A percentile compares a stretch with the other conserved stretches of the same genome.
Evolutionary conservation across 1,140 invertebrate species (phyloP).

Genomic region (Trichonephila clavata): DNA sequence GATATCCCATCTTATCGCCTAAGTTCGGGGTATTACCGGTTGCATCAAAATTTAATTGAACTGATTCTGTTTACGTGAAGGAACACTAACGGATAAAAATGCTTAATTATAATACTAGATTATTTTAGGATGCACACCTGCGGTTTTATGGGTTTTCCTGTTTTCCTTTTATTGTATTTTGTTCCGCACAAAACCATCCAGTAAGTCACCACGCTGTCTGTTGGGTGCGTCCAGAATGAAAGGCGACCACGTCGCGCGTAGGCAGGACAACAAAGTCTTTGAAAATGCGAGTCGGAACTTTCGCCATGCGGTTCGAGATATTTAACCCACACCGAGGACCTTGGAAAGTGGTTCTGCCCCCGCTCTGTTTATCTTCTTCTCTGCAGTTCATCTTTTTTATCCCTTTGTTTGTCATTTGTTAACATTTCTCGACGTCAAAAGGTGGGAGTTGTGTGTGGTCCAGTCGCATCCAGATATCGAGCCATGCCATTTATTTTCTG

Average conservation of each 20-base stretch:
- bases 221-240: conserved; percentile 3
- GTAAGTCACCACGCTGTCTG: conserved; percentile 36
- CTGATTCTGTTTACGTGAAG: too few relatives aligned
- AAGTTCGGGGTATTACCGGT: too few relatives aligned
- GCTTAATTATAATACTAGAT: background rate
- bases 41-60: too few relatives aligned
- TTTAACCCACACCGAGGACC: conserved; percentile 16
- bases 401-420: conserved; percentile 17
- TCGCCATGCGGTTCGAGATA: conserved; percentile 13
- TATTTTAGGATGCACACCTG: background rate
- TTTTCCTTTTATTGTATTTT: background rate
- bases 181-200: background rate
- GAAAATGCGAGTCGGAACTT: background rate
- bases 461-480: background rate
- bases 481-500: background rate
- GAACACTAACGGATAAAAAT: too few relatives aligned
- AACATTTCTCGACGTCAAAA: background rate
- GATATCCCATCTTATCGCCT: too few relatives aligned
- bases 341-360: conserved; percentile 26
- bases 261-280: conserved; percentile 7
- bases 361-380: conserved; percentile 40
- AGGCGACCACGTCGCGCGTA: background rate
- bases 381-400: background rate
- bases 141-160: conserved; percentile 2
- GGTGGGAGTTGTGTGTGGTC: conserved; percentile 40